Evolutionary conservation across 2,888 invertebrate genomes (phyloP), one percentile per base, ranked within the genome.

Genomic region (Drosophila rubida): DNA sequence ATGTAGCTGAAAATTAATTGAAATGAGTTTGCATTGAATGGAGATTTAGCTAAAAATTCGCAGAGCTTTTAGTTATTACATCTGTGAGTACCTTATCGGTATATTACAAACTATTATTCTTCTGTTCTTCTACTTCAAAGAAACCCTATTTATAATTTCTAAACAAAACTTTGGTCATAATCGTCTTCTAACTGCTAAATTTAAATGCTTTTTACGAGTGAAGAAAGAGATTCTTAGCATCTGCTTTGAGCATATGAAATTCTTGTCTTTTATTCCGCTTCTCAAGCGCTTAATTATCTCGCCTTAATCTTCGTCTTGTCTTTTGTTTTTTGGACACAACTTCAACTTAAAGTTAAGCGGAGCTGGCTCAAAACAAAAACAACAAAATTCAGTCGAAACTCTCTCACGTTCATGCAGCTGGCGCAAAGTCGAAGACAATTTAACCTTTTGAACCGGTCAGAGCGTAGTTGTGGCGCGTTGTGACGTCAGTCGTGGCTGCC

Each of bases 371-470:
- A 6, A 27, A 14, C 19, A 25, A 7, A 25, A 25, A 25, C 11
- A 32, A 32, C 32, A 32, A 32, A 11, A 30, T 35, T 35, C 22
- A 55, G 45, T 16, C 27, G 60, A 45, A 80, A 84, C 69, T 84
- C 85, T 82, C 82, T 87, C 87, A 87, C 87, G 85, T 84, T 82
- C 64, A 46, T 69, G 50, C 68, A 64, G 74, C 61, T 65, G 44
- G 13, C 49, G 58, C 51, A 45, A 66, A 75, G 67, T 65, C 64
- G 50, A 78, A 50, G 67, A 32, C 58, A 70, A 78, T 78, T 85
- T 87, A 87, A 82, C 82, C 82, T 85, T 74, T 81, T 87, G 74
- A 82, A 81, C 82, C 81, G 87, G 51, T 58, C 87, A 73, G 55
- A 59, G 74, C 53, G 61, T 42, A 11, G 65, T 41, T 39, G 32